phyloP scores from a whole-genome alignment of 1,140 invertebrate species.

The Anastatus disparis region DNA sequence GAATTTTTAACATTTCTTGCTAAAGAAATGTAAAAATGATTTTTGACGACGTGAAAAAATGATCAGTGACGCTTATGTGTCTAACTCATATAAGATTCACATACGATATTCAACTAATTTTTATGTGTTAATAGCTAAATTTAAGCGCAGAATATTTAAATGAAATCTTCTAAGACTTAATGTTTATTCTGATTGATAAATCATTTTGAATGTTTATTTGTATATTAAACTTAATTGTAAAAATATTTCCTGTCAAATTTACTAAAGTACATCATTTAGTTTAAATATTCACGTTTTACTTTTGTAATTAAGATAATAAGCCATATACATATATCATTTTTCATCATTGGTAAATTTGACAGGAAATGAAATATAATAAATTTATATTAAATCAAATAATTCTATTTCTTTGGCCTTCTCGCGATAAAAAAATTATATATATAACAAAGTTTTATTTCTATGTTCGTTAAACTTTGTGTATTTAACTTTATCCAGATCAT shows the following conservation, averaged over 20 bases:
- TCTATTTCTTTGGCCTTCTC: slow-evolving; percentile 1
- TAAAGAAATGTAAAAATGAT: not conserved
- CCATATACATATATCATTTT: not conserved
- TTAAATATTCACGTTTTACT: slow-evolving; percentile 6
- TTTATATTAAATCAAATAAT: too few species aligned
- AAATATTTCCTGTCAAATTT: slow-evolving; percentile 5
- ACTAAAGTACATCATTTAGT: not conserved
- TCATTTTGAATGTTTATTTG: too few species aligned
- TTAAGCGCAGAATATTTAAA: not conserved
- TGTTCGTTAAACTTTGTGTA: slow-evolving; percentile 8
- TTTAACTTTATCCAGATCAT: slow-evolving; percentile 7
- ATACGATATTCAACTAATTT: not conserved
- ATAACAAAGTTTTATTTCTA: slow-evolving; percentile 10
- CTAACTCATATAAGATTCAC: not conserved
- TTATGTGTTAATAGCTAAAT: not conserved
- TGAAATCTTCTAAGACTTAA: not conserved
- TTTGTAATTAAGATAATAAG: slow-evolving; percentile 6
- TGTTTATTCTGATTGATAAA: slow-evolving; percentile 13
- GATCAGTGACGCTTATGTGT: too few species aligned
- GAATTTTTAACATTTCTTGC: too few species aligned
- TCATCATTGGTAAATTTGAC: not conserved
- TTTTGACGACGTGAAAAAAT: not conserved
- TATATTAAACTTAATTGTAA: slow-evolving; percentile 3
- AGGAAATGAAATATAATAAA: too few species aligned
- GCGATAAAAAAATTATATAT: slow-evolving; percentile 20